These are phyloP conservation scores for Labia minor DNA, from an alignment of 2,888 invertebrate genomes.

Conservation along the genomic window DNA sequence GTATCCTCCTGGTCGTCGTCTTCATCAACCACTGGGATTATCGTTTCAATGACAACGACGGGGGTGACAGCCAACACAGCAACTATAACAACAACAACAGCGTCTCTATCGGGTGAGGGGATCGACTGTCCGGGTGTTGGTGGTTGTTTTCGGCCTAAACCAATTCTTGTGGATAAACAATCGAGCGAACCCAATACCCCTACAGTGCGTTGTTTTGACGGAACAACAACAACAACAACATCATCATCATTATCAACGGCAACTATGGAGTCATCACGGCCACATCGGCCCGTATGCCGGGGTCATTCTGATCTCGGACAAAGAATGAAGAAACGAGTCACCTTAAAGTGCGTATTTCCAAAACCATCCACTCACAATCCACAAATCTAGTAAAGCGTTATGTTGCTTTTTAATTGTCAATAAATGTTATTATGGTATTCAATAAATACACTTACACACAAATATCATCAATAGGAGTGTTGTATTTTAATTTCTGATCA, in stretches of 20 bases:
- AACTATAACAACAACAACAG: slow-evolving; percentile 21
- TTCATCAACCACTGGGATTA: slow-evolving; percentile 26
- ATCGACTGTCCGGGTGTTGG: slow-evolving; percentile 19
- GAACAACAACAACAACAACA: slow-evolving; percentile 23
- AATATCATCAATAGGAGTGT: too few species aligned
- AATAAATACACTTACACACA: too few species aligned
- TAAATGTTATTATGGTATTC: too few species aligned
- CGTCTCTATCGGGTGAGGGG: slow-evolving; percentile 21
- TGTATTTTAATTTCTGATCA: too few species aligned
- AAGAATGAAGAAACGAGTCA: slow-evolving; percentile 73
- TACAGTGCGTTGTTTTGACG: slow-evolving; percentile 44
- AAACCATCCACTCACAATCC: not conserved
- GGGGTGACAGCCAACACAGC: slow-evolving; percentile 34
- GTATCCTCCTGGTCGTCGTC: slow-evolving; percentile 34
- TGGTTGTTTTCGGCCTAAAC: slow-evolving; percentile 41
- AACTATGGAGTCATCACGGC: not conserved
- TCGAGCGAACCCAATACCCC: slow-evolving; percentile 69
- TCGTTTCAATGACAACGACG: slow-evolving; percentile 27
- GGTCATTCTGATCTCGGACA: slow-evolving; percentile 68
- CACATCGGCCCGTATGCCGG: slow-evolving; percentile 43
- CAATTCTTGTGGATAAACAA: slow-evolving; percentile 64
- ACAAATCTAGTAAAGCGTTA: not conserved
- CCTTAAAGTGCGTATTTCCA: slow-evolving; percentile 54
- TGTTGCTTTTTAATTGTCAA: not conserved
- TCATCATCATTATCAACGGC: too few species aligned